Percentiles rank a stretch among this genome's conserved stretches.
Evolutionary conservation across 1,140 invertebrate species (phyloP).

Genomic region (Pseudomyrmex cubaensis): DNA sequence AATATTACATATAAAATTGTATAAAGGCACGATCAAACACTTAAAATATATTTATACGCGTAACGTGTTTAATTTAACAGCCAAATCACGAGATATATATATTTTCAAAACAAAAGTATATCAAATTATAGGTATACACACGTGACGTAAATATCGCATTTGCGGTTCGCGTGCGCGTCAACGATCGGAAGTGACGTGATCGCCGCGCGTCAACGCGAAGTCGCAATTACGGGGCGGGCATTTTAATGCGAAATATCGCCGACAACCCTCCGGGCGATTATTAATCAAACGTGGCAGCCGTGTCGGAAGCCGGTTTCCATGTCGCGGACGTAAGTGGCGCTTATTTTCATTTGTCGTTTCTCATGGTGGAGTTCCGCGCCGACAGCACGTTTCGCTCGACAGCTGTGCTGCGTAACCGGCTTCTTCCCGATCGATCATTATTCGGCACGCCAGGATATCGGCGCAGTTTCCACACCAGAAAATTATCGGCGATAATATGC

Average conservation of each 20-base stretch:
- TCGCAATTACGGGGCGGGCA: background rate
- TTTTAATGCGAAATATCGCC: conserved; percentile 21
- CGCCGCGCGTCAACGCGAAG: background rate
- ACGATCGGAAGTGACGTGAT: background rate
- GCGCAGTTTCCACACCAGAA: background rate
- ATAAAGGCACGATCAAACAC: background rate
- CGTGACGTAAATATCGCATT: background rate
- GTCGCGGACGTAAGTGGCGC: background rate
- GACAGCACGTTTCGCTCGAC: too few species aligned
- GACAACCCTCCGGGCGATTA: conserved; percentile 16
- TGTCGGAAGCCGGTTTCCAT: conserved; percentile 29
- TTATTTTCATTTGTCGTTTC: conserved; percentile 28
- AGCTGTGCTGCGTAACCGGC: conserved; percentile 11
- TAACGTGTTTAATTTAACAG: background rate
- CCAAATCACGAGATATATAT: background rate
- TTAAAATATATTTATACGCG: too few species aligned
- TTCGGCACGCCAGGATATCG: conserved; percentile 15
- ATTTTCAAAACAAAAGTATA: too few species aligned
- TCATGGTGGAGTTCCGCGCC: background rate
- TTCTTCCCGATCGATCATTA: conserved; percentile 41
- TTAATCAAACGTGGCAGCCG: conserved; percentile 54
- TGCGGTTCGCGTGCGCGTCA: background rate
- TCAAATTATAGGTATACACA: background rate
- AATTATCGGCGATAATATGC: conserved; percentile 31
- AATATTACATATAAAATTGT: background rate